phyloP scores from a whole-genome alignment of 2,888 invertebrate species.

The Diaprepes abbreviatus region DNA sequence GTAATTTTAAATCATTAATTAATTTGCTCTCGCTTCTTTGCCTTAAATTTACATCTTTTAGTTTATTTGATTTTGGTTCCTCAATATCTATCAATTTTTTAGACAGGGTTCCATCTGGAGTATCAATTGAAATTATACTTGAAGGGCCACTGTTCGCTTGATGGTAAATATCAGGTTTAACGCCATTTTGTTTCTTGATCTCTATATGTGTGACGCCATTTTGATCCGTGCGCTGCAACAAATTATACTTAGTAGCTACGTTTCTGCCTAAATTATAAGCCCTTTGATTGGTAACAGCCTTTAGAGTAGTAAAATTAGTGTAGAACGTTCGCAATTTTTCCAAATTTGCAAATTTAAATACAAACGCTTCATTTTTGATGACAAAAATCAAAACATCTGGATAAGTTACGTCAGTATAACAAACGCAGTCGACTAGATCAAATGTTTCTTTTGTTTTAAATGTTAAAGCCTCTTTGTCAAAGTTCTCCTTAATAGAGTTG shows the following conservation, averaged over 20 bases:
- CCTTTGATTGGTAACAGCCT: constrained; percentile 65
- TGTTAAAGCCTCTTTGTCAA: constrained; percentile 38
- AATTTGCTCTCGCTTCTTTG: constrained; percentile 54
- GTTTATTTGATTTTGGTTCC: constrained; percentile 44
- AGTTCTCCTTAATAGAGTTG: constrained; percentile 40
- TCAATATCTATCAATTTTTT: constrained; percentile 40
- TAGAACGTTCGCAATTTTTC: constrained; percentile 62
- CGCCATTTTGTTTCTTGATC: constrained; percentile 58
- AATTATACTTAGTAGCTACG: constrained; percentile 62
- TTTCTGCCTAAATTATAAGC: constrained; percentile 58
- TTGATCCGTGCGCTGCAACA: constrained; percentile 68
- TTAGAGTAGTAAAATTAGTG: constrained; percentile 64
- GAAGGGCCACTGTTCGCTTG: constrained; percentile 51
- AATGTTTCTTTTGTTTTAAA: constrained; percentile 58
- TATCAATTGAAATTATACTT: constrained; percentile 63
- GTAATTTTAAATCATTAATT: constrained; percentile 46
- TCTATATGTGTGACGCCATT: constrained; percentile 71
- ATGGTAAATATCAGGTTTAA: constrained; percentile 24
- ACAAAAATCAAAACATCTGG: constrained; percentile 66
- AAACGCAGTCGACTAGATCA: constrained; percentile 66
- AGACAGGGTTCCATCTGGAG: constrained; percentile 37
- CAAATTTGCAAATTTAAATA: constrained; percentile 64
- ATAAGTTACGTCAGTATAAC: constrained; percentile 66
- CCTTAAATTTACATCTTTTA: constrained; percentile 55
- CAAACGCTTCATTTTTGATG: constrained; percentile 63